These are phyloP conservation scores for Blennius ocellaris DNA, from an alignment of 2,113 vertebrate genomes.

Conservation along the genomic window DNA sequence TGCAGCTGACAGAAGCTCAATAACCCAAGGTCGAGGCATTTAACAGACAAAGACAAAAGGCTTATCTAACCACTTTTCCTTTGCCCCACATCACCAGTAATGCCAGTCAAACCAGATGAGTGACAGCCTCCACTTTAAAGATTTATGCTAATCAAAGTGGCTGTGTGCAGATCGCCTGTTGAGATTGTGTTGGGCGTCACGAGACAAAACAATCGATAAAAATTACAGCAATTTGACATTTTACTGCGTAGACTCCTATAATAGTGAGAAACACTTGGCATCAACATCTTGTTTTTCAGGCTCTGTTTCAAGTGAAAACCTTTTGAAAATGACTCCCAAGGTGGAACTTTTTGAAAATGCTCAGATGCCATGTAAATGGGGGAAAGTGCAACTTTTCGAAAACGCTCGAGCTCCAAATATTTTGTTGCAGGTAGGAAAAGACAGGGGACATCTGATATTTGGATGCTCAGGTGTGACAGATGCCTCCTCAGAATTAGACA, in stretches of 20 bases:
- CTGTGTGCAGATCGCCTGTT: slow-evolving; percentile 17
- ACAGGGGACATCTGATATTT: slow-evolving; percentile 30
- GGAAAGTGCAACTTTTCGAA: no score
- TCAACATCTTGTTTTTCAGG: background rate
- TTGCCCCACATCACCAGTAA: slow-evolving; percentile 53
- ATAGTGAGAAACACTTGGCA: background rate
- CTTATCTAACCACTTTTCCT: slow-evolving; percentile 74
- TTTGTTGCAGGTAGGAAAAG: no score
- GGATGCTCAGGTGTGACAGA: slow-evolving; percentile 59
- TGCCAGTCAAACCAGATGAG: slow-evolving; percentile 62
- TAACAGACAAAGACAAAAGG: slow-evolving; percentile 77
- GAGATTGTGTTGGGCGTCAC: slow-evolving; percentile 7
- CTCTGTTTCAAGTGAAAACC: no score
- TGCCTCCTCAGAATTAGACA: slow-evolving; percentile 34
- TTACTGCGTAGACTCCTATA: background rate
- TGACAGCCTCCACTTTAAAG: slow-evolving; percentile 72
- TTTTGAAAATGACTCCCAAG: no score
- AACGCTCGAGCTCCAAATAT: no score
- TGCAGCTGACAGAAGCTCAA: slow-evolving; percentile 65
- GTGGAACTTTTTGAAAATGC: no score
- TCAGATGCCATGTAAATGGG: no score
- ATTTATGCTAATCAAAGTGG: slow-evolving; percentile 76
- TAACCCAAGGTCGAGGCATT: slow-evolving; percentile 77
- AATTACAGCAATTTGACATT: slow-evolving; percentile 3
- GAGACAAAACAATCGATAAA: slow-evolving; percentile 7